Conservation (phyloP, 2,888 invertebrate species). For the Drosophila aldrichi region DNA sequence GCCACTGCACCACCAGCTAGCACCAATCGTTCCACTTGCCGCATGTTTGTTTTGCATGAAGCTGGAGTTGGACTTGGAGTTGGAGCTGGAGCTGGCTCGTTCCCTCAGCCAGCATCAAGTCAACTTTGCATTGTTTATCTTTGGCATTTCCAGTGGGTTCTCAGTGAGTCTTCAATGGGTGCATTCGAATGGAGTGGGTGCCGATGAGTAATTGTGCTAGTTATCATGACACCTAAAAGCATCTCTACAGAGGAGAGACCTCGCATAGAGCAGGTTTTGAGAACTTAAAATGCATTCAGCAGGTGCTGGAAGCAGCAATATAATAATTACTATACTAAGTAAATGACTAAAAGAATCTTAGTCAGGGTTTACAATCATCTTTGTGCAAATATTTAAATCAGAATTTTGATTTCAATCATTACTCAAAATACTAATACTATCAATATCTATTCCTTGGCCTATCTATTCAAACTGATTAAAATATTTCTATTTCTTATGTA, state of each 20-base stretch:
- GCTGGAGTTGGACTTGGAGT: slow-evolving; percentile 3
- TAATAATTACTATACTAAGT: too few species aligned
- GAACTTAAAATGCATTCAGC: not conserved
- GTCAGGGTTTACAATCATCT: too few species aligned
- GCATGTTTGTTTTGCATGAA: slow-evolving; percentile 53
- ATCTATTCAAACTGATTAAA: too few species aligned
- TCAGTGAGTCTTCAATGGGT: slow-evolving; percentile 23
- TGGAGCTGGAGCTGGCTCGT: slow-evolving; percentile 10
- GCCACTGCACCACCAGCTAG: slow-evolving; percentile 5
- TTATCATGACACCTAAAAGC: slow-evolving; percentile 16
- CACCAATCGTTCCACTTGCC: slow-evolving; percentile 7
- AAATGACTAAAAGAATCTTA: too few species aligned
- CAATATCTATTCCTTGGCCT: too few species aligned
- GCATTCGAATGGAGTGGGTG: slow-evolving; percentile 9
- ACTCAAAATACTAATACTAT: too few species aligned
- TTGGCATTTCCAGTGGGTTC: slow-evolving; percentile 40
- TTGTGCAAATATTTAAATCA: too few species aligned
- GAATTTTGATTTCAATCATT: too few species aligned
- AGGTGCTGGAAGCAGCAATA: not conserved
- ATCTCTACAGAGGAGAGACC: not conserved
- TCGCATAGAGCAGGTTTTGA: not conserved
- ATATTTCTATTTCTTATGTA: too few species aligned
- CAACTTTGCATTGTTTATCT: slow-evolving; percentile 55
- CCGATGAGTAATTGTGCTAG: slow-evolving; percentile 58
- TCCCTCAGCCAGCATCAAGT: slow-evolving; percentile 7